Percentiles rank a stretch among this genome's conserved stretches.
These are phyloP conservation scores for Vanacampus margaritifer DNA, from an alignment of 2,113 vertebrate species.

Conservation along the genomic window DNA sequence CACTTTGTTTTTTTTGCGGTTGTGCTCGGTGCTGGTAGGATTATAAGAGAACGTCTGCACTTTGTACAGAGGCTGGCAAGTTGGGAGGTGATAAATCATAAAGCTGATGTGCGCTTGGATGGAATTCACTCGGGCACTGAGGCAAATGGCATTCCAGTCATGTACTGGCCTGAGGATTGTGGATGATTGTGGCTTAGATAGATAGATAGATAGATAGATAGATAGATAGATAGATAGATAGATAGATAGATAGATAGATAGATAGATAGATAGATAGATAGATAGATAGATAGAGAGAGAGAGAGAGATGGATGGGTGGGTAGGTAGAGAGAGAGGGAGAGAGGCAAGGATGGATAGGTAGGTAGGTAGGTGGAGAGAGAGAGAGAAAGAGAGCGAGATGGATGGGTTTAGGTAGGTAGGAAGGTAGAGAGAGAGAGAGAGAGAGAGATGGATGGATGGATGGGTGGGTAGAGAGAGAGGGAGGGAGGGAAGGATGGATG, in stretches of 20 bases:
- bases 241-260: too few species aligned
- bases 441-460: neutral
- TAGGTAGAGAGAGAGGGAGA: neutral
- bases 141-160: slow-evolving; percentile 11
- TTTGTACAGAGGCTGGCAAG: slow-evolving; percentile 19
- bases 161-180: neutral
- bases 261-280: too few species aligned
- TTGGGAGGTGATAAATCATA: slow-evolving; percentile 25
- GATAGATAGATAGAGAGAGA: neutral
- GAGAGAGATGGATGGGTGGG: neutral
- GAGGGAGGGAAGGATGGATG: slow-evolving; percentile 7
- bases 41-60: slow-evolving; percentile 10
- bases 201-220: neutral
- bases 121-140: slow-evolving; percentile 12
- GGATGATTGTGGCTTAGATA: slow-evolving; percentile 8
- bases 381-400: too few species aligned
- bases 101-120: slow-evolving; percentile 23
- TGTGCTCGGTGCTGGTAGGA: slow-evolving; percentile 13
- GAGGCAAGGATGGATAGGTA: slow-evolving; percentile 8
- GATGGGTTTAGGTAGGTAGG: too few species aligned
- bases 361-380: neutral
- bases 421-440: neutral
- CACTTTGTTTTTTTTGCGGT: slow-evolving; percentile 9
- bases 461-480: neutral
- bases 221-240: slow-evolving; percentile 10